phyloP scores from a whole-genome alignment of 1,140 invertebrate species.

The Drosophila bifasciata region DNA sequence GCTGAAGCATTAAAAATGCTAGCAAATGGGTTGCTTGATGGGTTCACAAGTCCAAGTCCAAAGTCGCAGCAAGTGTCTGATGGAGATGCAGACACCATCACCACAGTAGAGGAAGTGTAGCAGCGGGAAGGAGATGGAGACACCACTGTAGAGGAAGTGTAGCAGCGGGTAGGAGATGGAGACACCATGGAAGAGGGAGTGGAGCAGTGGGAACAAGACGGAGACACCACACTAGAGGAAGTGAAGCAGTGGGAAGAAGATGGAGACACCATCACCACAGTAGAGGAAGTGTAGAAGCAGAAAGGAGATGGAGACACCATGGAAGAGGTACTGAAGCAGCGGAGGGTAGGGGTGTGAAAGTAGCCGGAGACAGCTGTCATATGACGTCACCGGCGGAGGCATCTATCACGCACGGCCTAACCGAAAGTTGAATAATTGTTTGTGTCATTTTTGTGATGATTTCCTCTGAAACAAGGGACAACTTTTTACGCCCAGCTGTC shows the following conservation, averaged over 20 bases:
- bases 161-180: too few relatives aligned
- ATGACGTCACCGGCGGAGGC: conserved; percentile 56
- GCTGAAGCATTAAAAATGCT: conserved; percentile 40
- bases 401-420: conserved; percentile 65
- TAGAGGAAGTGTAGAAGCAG: too few relatives aligned
- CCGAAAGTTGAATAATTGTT: conserved; percentile 81
- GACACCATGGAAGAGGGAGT: too few relatives aligned
- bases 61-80: too few relatives aligned
- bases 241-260: too few relatives aligned
- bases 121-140: too few relatives aligned
- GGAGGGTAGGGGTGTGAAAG: conserved; percentile 27
- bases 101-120: too few relatives aligned
- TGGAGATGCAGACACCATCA: too few relatives aligned
- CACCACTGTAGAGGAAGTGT: too few relatives aligned
- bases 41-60: background rate
- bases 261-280: too few relatives aligned
- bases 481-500: conserved; percentile 73
- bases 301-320: conserved; percentile 10
- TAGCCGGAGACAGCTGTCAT: conserved; percentile 4
- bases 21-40: conserved; percentile 16
- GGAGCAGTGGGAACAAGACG: too few relatives aligned
- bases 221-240: too few relatives aligned
- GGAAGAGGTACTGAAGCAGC: background rate
- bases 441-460: conserved; percentile 81
- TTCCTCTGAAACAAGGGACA: conserved; percentile 72